These are phyloP conservation scores for Sisor rabdophorus DNA, from an alignment of 2,113 vertebrate species.

Conservation along the genomic window DNA sequence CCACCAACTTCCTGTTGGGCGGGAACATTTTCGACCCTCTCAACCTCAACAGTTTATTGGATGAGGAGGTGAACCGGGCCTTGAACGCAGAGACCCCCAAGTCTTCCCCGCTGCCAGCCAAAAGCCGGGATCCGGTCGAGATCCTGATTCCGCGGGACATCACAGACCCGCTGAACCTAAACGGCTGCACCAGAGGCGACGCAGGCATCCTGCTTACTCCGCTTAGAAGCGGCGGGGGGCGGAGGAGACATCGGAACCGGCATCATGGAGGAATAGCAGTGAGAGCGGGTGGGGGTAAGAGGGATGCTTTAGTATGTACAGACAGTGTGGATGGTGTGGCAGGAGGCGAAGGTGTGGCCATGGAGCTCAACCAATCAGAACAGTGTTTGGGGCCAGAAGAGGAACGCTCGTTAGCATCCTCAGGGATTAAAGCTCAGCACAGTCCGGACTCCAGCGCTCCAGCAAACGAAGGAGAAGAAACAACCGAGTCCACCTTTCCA, in stretches of 20 bases:
- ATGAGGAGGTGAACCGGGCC: conserved; percentile 86
- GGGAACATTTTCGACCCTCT: conserved; percentile 92
- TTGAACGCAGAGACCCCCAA: conserved; percentile 93
- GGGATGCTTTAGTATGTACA: conserved; percentile 30
- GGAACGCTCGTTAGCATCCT: neutral
- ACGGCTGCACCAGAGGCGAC: conserved; percentile 70
- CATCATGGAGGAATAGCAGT: conserved; percentile 64
- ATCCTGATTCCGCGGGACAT: conserved; percentile 91
- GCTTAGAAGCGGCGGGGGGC: conserved; percentile 71
- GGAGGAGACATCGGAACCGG: conserved; percentile 81
- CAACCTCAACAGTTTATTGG: conserved; percentile 89
- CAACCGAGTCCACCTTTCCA: neutral
- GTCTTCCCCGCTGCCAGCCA: conserved; percentile 83
- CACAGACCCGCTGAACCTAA: conserved; percentile 88
- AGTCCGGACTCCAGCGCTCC: conserved; percentile 55
- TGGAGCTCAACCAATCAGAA: conserved; percentile 54
- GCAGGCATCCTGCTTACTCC: conserved; percentile 74
- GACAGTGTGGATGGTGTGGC: neutral
- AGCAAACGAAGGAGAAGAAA: neutral
- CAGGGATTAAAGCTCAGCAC: conserved; percentile 28
- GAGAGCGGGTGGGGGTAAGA: conserved; percentile 45
- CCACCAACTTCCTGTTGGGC: conserved; percentile 86
- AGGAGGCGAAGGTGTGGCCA: neutral
- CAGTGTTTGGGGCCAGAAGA: neutral
- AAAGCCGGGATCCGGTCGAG: conserved; percentile 85